phyloP scores from a whole-genome alignment of 1,140 invertebrate genomes.

The Aphelenchoides besseyi region DNA sequence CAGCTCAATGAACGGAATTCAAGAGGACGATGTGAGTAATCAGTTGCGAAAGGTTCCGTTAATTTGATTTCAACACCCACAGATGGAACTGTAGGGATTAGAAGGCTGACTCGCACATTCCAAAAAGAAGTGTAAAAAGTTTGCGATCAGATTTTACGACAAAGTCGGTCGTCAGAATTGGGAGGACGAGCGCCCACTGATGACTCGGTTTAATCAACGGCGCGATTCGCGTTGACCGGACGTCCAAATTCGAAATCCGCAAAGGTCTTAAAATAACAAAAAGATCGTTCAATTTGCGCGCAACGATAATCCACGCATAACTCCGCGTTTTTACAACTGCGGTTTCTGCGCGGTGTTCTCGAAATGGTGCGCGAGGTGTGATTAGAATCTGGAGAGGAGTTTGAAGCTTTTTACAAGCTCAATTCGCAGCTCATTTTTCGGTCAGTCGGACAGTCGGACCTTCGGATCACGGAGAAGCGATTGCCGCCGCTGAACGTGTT shows the following conservation, averaged over 20 bases:
- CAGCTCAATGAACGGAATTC: neutral
- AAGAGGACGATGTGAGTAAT: neutral
- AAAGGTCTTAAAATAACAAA: too few species aligned
- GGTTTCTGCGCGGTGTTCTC: neutral
- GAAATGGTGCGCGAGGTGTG: neutral
- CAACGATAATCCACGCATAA: neutral
- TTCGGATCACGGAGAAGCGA: too few species aligned
- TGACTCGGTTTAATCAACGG: too few species aligned
- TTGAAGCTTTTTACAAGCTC: neutral
- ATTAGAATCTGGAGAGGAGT: neutral
- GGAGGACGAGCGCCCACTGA: too few species aligned
- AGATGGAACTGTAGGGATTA: too few species aligned
- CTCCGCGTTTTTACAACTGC: slow-evolving; percentile 2
- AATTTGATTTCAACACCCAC: neutral
- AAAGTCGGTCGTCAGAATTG: too few species aligned
- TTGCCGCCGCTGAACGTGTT: too few species aligned
- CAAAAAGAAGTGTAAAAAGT: too few species aligned
- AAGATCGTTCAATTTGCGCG: neutral
- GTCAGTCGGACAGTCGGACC: neutral
- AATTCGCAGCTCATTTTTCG: neutral
- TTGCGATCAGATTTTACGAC: too few species aligned
- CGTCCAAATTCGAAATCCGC: too few species aligned
- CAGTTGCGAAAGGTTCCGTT: neutral
- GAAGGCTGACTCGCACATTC: too few species aligned
- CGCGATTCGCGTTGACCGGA: too few species aligned